Evolutionary conservation across 2,797 vertebrate species (phyloP), one percentile per base, ranked within the genome.

Genomic region (Falco rusticolus): DNA sequence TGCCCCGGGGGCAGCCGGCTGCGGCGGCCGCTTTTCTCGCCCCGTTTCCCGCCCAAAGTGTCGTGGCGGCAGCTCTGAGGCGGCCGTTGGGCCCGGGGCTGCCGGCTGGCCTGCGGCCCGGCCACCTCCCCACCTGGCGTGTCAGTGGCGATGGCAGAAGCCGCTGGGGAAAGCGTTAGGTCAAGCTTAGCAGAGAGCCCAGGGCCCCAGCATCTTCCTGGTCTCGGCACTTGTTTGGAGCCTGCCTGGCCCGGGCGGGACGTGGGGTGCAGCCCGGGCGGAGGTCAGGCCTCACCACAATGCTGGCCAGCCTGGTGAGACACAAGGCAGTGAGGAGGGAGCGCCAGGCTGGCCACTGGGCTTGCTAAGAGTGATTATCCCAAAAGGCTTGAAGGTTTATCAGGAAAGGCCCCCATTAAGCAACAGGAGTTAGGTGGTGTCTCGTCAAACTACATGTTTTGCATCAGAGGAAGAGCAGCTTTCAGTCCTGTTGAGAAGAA

Each of bases 291-390:
- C 19, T 89, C 3, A 3, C 13, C n/a, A 0, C 34, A 14, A 0
- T 1, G 3, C 72, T 2, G 29, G 11, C 8, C 1, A 1, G 28
- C 43, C 31, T 72, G 3, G 0, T 1, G 1, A 3, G 21, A 31
- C 26, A 1, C 1, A 4, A 10, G 37, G 39, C 24, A 3, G 18
- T 9, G 34, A 54, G 56, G 41, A 57, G 18, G 4, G 13, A 53
- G 26, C 24, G 21, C 8, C 26, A 3, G 54, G 26, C 45, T 28
- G 29, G 11, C 6, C 21, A 1, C 56, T 10, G 33, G 24, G 14
- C 37, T 74, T 26, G 51, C 18, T 7, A 2, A 33, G 20, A 13
- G 20, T 4, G 16, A 15, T 50, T 4, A 15, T 33, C 28, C 2
- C 2, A 16, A 37, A 54, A 43, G 19, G 6, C 25, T 8, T 1